Evolutionary conservation across 2,113 vertebrate genomes (phyloP).

Genomic region (Ploceus nigricollis): DNA sequence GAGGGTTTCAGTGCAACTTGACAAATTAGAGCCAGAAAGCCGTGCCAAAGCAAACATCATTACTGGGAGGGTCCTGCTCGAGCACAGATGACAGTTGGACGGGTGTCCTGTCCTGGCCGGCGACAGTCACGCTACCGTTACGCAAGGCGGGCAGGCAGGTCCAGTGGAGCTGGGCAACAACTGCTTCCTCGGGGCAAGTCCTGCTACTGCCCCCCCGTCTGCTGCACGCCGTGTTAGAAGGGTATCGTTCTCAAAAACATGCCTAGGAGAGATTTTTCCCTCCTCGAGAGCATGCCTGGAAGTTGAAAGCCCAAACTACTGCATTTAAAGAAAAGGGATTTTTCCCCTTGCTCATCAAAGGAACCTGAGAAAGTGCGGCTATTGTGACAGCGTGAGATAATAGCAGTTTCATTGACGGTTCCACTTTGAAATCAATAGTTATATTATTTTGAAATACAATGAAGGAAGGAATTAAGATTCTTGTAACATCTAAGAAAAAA

Average conservation of each 20-base stretch:
- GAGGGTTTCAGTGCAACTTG: constrained; percentile 58
- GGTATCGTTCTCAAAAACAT: not conserved
- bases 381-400: constrained; percentile 52
- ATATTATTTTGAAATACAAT: constrained; percentile 47
- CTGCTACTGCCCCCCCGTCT: not conserved
- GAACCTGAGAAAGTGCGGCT: constrained; percentile 38
- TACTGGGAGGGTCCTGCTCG: constrained; percentile 30
- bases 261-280: not conserved
- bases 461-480: constrained; percentile 46
- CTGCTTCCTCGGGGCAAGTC: fast-evolving
- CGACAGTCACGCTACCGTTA: not conserved
- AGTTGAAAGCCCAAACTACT: constrained; percentile 47
- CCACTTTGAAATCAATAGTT: constrained; percentile 63
- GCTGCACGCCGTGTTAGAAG: not conserved
- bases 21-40: constrained; percentile 59
- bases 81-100: not conserved
- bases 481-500: constrained; percentile 50
- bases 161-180: not conserved
- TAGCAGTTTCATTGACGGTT: constrained; percentile 16
- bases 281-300: constrained; percentile 7
- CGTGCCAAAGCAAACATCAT: constrained; percentile 65
- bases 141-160: not conserved
- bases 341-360: constrained; percentile 49
- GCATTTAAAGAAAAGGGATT: constrained; percentile 25
- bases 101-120: not conserved